These are phyloP conservation scores for Dicranocentrus wangi DNA, from an alignment of 2,888 invertebrate species.

Conservation along the genomic window DNA sequence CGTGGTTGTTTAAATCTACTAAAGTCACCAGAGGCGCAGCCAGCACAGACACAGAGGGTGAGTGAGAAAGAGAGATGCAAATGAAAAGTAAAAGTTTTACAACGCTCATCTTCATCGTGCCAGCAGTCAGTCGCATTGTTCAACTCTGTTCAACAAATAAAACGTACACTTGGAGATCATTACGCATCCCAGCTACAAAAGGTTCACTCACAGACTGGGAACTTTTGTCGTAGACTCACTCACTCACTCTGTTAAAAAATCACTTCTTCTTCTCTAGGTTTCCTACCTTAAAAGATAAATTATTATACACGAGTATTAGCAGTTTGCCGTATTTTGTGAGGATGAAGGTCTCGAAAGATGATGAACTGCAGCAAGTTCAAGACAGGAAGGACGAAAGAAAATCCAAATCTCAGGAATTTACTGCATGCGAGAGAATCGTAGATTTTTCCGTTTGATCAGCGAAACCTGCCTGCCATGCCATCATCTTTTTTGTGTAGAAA, in stretches of 20 bases:
- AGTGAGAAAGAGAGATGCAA: constrained; percentile 37
- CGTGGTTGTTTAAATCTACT: constrained; percentile 33
- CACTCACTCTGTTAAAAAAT: too few relatives aligned
- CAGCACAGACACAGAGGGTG: neutral
- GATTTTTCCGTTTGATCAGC: neutral
- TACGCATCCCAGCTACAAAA: too few relatives aligned
- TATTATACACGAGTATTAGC: neutral
- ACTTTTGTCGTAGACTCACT: too few relatives aligned
- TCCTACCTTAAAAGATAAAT: neutral
- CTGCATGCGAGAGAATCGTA: constrained; percentile 1
- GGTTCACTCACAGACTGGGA: too few relatives aligned
- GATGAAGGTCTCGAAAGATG: constrained; percentile 23
- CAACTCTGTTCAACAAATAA: neutral
- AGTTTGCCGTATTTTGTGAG: neutral
- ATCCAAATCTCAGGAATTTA: constrained; percentile 4
- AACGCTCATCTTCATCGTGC: constrained; percentile 28
- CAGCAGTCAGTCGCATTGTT: too few relatives aligned
- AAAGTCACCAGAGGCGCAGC: constrained; percentile 32
- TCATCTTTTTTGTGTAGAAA: neutral
- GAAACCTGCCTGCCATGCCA: too few relatives aligned
- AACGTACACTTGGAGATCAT: constrained; percentile 8
- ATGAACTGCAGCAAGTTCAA: constrained; percentile 34
- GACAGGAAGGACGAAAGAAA: constrained; percentile 52
- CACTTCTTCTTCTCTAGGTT: too few relatives aligned
- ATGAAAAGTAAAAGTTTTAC: constrained; percentile 63